These are phyloP conservation scores for Exaiptasia diaphana DNA, from an alignment of 64 coral and sea anemone species.

Conservation along the genomic window DNA sequence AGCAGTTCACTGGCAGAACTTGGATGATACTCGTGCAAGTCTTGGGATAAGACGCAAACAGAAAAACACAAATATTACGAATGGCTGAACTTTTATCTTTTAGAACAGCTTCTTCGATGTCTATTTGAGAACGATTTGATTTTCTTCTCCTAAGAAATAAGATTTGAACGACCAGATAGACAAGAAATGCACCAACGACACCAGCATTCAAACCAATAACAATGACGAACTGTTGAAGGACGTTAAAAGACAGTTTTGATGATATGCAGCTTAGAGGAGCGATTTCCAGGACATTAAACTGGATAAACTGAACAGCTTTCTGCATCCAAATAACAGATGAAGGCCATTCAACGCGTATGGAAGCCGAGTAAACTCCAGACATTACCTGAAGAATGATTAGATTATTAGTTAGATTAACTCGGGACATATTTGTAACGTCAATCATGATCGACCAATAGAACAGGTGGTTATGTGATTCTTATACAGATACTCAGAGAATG, in stretches of 20 bases:
- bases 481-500: not conserved
- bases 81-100: conserved; percentile 28
- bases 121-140: not conserved
- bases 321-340: conserved; percentile 59
- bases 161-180: conserved; percentile 33
- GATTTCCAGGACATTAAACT: conserved; percentile 64
- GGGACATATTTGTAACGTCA: too few relatives aligned
- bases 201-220: conserved; percentile 20
- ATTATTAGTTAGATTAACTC: too few relatives aligned
- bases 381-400: conserved; percentile 40
- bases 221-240: conserved; percentile 31
- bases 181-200: conserved; percentile 10
- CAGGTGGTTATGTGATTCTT: not conserved
- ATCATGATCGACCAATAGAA: not conserved
- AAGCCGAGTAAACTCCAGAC: conserved; percentile 62
- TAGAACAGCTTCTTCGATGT: not conserved
- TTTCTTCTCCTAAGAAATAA: conserved; percentile 7
- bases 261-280: conserved; percentile 61
- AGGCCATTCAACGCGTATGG: conserved; percentile 55
- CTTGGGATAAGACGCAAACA: conserved; percentile 7
- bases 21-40: conserved; percentile 47
- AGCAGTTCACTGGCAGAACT: conserved; percentile 8
- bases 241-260: conserved; percentile 15
- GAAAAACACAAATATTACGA: conserved; percentile 38
- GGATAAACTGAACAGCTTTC: conserved; percentile 48